Conservation (phyloP, 2,113 vertebrate species). For the Fregetta grallaria region DNA sequence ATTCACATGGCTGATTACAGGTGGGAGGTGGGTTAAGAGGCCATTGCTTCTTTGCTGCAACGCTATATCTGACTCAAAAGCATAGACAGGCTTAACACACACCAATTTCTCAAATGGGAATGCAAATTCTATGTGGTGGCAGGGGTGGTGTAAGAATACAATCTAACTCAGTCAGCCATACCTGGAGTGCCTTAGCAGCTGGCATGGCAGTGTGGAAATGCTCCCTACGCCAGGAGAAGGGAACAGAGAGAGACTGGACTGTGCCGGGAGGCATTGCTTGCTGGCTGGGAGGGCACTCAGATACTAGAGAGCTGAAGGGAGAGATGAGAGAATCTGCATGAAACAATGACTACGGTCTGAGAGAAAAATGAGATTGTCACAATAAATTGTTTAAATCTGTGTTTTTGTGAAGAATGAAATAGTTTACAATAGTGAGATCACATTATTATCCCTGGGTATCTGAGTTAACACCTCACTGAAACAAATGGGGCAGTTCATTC, state of each 20-base stretch:
- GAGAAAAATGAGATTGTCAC: not conserved
- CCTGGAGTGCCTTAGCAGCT: not conserved
- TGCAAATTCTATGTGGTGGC: not conserved
- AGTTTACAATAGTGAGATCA: not conserved
- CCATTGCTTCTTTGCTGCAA: rapidly evolving
- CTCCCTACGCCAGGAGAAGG: rapidly evolving
- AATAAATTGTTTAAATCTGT: not conserved
- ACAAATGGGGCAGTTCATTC: not conserved
- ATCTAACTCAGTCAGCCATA: not conserved
- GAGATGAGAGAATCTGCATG: not conserved
- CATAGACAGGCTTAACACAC: not conserved
- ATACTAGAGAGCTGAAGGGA: not conserved
- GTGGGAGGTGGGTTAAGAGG: not conserved
- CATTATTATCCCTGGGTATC: not conserved
- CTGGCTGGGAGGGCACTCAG: not conserved
- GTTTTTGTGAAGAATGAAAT: not conserved
- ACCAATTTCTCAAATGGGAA: not conserved
- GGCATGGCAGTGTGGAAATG: not conserved
- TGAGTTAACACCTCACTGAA: not conserved
- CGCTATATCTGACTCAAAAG: not conserved
- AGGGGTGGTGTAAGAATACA: not conserved
- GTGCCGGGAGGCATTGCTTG: not conserved
- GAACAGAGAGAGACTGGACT: not conserved
- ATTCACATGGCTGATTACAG: rapidly evolving
- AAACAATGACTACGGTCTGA: not conserved